Evolutionary conservation across 2,888 invertebrate genomes (phyloP).

Genomic region (Microplitis deprimator): DNA sequence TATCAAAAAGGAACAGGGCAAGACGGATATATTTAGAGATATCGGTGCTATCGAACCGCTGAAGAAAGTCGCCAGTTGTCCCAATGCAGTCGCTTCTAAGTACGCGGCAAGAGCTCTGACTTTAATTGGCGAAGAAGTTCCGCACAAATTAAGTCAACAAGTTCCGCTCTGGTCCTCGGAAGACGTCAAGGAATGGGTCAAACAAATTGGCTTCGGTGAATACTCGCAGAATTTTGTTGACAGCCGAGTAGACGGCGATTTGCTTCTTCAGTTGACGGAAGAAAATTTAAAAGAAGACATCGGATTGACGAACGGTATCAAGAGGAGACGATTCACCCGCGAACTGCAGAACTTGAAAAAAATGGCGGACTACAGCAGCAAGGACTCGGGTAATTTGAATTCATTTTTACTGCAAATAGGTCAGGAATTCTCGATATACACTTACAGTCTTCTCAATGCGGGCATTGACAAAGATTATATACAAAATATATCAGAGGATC

Average conservation of each 20-base stretch:
- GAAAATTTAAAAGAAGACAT: slow-evolving; percentile 94
- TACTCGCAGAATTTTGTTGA: slow-evolving; percentile 88
- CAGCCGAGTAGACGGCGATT: slow-evolving; percentile 96
- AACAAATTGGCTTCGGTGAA: slow-evolving; percentile 94
- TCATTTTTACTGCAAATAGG: slow-evolving; percentile 88
- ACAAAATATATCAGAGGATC: slow-evolving; percentile 90
- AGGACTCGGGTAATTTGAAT: slow-evolving; percentile 92
- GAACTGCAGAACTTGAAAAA: slow-evolving; percentile 94
- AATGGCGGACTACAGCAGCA: slow-evolving; percentile 96
- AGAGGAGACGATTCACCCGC: slow-evolving; percentile 91
- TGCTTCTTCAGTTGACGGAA: slow-evolving; percentile 92
- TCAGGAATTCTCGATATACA: slow-evolving; percentile 94
- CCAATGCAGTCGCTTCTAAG: slow-evolving; percentile 97
- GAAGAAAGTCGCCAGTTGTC: slow-evolving; percentile 96
- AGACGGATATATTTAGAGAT: slow-evolving; percentile 91
- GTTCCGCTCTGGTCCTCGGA: slow-evolving; percentile 98
- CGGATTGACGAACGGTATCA: slow-evolving; percentile 92
- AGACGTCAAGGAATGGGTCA: slow-evolving; percentile 98
- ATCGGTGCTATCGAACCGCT: slow-evolving; percentile 96
- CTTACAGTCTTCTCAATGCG: slow-evolving; percentile 95
- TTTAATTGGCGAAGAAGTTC: slow-evolving; percentile 96
- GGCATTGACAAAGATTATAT: slow-evolving; percentile 94
- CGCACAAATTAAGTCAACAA: slow-evolving; percentile 97
- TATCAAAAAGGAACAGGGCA: slow-evolving; percentile 94
- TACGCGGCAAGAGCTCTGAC: slow-evolving; percentile 94